These are phyloP conservation scores for Ischnus inquisitorius DNA, from an alignment of 2,888 invertebrate genomes.

Conservation along the genomic window DNA sequence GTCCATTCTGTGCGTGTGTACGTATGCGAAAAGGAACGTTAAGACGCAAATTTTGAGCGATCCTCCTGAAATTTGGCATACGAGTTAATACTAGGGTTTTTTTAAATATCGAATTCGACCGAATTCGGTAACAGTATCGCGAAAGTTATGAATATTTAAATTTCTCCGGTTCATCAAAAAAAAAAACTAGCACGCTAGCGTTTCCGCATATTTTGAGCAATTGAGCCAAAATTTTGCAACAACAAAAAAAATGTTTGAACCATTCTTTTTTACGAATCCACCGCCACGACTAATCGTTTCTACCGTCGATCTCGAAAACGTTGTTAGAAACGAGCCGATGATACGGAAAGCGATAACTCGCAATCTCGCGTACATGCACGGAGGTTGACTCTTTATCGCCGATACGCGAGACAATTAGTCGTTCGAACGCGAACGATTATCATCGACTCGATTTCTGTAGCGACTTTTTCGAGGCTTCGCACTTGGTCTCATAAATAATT, in stretches of 20 bases:
- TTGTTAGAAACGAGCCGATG: not conserved
- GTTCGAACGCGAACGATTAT: slow-evolving; percentile 19
- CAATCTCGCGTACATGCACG: slow-evolving; percentile 21
- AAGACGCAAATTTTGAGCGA: no score
- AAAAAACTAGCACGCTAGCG: no score
- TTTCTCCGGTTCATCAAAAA: no score
- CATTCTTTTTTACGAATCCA: not conserved
- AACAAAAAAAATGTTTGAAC: not conserved
- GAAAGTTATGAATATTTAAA: no score
- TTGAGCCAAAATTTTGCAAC: no score
- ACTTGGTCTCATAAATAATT: not conserved
- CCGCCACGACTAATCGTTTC: not conserved
- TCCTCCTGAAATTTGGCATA: no score
- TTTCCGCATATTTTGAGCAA: no score
- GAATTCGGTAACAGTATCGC: no score
- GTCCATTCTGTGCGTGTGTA: no score
- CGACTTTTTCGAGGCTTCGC: not conserved
- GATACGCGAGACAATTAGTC: slow-evolving; percentile 30
- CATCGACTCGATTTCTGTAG: slow-evolving; percentile 26
- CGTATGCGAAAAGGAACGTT: no score
- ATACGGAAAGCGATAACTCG: slow-evolving; percentile 11
- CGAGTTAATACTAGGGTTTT: no score
- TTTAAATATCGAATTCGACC: no score
- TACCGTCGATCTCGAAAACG: not conserved
- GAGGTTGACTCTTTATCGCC: slow-evolving; percentile 19